Base-by-base conservation (phyloP, 23 tunicate species). In the Phallusia fumigata region DNA sequence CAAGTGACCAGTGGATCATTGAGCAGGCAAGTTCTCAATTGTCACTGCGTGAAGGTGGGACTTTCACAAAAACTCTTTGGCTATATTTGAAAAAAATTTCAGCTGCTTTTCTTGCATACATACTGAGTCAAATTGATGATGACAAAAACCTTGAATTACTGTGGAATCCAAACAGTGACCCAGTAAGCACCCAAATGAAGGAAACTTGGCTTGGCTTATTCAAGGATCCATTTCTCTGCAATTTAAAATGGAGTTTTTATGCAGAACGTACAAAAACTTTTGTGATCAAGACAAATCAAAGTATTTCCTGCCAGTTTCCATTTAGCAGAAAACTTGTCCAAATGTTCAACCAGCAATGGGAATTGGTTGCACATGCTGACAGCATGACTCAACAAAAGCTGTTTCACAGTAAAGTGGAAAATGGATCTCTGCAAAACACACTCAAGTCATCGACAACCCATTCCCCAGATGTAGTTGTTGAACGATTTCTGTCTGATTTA, bases 41-140 rank as follows among this genome's bases (percentile, higher is more conserved):
- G 51, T 28, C 81, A 0, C 73, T 89, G 32, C 50, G 75, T 0
- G 94, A 89, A 75, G 94, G 85, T 34, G 94, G 94, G 35, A 89
- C 85, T 36, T 89, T 84, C 74, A 24, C 85, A 0, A 89, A 89
- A 53, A 80, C 94, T 18, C 72, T 89, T 10, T 89, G 94, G 94
- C 74, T 89, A 0, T 52, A 87, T 34, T 33, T 89, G 78, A 80
- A 76, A 53, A 53, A 64, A 49, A 50, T 77, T 18, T 36, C 75
- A 19, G 15, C 85, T 18, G 26, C 22, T 3, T 33, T 75, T 18
- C 49, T 89, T 2, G 94, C 94, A 12, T 74, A 84, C 13, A 84
- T 89, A 35, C 33, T 84, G 15, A 84, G 88, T 44, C 36, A 65
- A 12, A 58, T 89, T 26, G 88, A 89, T 79, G 86, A 69, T 58